Conservation (phyloP, 2,888 invertebrate species). For the Melanargia galathea region DNA sequence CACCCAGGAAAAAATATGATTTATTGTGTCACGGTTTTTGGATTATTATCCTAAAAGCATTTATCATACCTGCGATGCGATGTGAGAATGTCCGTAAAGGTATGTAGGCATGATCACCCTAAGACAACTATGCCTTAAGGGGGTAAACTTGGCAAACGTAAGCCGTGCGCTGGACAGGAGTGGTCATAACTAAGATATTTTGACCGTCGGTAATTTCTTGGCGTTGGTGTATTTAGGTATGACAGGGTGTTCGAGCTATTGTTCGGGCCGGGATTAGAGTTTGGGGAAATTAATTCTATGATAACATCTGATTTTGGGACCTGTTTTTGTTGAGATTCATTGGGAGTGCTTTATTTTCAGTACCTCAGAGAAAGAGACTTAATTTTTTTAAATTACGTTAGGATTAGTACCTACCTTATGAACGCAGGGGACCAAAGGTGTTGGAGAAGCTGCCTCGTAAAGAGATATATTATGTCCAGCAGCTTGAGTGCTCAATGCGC, state of each 20-base stretch:
- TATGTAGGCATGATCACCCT: constrained; percentile 8
- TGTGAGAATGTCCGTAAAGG: neutral
- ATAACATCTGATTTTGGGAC: constrained; percentile 52
- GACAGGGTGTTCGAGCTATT: constrained; percentile 66
- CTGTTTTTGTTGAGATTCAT: constrained; percentile 22
- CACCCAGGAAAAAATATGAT: no score
- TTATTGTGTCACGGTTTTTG: no score
- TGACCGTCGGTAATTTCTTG: constrained; percentile 81
- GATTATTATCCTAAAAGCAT: no score
- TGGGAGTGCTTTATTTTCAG: constrained; percentile 24
- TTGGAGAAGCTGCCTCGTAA: no score
- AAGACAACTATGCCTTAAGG: constrained; percentile 63
- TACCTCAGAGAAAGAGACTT: neutral
- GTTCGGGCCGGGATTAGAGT: constrained; percentile 55
- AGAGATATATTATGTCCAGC: no score
- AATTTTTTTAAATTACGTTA: no score
- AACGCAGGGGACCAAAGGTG: no score
- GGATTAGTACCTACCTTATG: no score
- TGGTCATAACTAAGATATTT: constrained; percentile 82
- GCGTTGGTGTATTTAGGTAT: constrained; percentile 57
- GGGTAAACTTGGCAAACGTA: constrained; percentile 76
- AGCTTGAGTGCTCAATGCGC: no score
- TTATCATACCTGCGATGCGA: no score
- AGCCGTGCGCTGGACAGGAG: constrained; percentile 78
- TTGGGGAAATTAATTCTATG: constrained; percentile 57